These are phyloP conservation scores for Cyprinodon variegatus DNA, from an alignment of 2,113 vertebrate genomes.

Conservation along the genomic window DNA sequence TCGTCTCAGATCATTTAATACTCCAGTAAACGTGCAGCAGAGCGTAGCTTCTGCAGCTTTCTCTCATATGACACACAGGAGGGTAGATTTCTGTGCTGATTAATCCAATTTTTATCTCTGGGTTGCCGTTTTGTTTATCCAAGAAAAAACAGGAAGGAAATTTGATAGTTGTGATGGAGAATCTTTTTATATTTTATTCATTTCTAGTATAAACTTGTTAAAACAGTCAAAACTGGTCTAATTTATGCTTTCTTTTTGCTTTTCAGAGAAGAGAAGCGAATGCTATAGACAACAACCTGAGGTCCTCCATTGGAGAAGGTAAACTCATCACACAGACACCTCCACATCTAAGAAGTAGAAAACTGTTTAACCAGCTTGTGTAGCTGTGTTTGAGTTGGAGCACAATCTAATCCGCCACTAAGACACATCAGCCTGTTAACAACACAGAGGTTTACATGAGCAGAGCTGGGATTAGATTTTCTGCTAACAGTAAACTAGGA, in stretches of 20 bases:
- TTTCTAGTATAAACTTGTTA: background rate
- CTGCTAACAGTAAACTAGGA: slow-evolving; percentile 29
- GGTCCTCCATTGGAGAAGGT: slow-evolving; percentile 79
- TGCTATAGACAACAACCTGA: slow-evolving; percentile 71
- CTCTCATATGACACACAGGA: slow-evolving; percentile 24
- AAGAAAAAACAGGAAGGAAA: slow-evolving; percentile 22
- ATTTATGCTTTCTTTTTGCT: slow-evolving; percentile 1
- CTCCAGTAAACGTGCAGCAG: slow-evolving; percentile 37
- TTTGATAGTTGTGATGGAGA: slow-evolving; percentile 18
- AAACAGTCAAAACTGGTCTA: background rate
- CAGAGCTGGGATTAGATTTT: slow-evolving; percentile 46
- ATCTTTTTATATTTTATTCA: background rate
- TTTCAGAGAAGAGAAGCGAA: slow-evolving; percentile 75
- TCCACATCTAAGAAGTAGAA: background rate
- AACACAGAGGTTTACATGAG: slow-evolving; percentile 40
- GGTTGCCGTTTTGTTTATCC: slow-evolving; percentile 1
- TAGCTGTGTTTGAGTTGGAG: slow-evolving; percentile 17
- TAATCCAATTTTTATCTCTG: slow-evolving; percentile 46
- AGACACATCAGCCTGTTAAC: slow-evolving; percentile 25
- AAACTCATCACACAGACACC: slow-evolving; percentile 8
- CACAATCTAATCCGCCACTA: slow-evolving; percentile 23
- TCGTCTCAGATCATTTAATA: slow-evolving; percentile 60
- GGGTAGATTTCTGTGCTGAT: slow-evolving; percentile 56
- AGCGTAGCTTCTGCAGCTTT: slow-evolving; percentile 38
- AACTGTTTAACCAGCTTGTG: background rate